Conservation (phyloP, 2,888 invertebrate species). For the Calliopum simillimum region DNA sequence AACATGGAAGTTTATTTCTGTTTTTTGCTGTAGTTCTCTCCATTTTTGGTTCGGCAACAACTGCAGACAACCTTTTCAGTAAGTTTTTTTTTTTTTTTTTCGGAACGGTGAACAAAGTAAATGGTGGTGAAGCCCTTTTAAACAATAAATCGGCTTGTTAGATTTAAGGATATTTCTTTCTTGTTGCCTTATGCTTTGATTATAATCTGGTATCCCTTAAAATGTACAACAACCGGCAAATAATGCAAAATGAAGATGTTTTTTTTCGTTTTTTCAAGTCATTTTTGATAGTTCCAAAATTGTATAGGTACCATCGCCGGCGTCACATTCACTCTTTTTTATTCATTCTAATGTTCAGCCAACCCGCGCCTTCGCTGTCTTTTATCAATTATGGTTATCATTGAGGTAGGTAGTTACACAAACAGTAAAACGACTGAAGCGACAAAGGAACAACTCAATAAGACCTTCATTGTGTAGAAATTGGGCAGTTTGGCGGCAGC, state of each 20-base stretch:
- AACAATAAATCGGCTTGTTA: too few relatives aligned
- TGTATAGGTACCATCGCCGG: not conserved
- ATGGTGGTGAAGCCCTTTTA: too few relatives aligned
- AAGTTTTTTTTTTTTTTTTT: not conserved
- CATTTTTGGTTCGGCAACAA: constrained; percentile 2
- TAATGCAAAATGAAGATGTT: constrained; percentile 26
- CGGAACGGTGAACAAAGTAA: too few relatives aligned
- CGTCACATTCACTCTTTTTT: not conserved
- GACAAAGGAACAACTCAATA: constrained; percentile 50
- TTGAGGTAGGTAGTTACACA: constrained; percentile 43
- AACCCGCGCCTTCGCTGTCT: constrained; percentile 27
- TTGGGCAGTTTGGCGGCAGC: constrained; percentile 1
- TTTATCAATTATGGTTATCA: constrained; percentile 53
- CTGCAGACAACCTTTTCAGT: not conserved
- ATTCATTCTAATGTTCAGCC: constrained; percentile 38
- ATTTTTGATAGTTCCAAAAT: not conserved
- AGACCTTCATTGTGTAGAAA: constrained; percentile 25
- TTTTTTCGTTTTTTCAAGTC: constrained; percentile 2
- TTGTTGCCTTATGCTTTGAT: constrained; percentile 7
- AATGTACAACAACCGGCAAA: not conserved
- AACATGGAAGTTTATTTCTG: constrained; percentile 24
- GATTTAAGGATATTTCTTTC: not conserved
- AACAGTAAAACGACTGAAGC: too few relatives aligned
- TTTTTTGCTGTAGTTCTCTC: not conserved
- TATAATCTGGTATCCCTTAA: not conserved